These are phyloP conservation scores for Aleadryas rufinucha DNA, from an alignment of 2,113 vertebrate species.

Conservation along the genomic window DNA sequence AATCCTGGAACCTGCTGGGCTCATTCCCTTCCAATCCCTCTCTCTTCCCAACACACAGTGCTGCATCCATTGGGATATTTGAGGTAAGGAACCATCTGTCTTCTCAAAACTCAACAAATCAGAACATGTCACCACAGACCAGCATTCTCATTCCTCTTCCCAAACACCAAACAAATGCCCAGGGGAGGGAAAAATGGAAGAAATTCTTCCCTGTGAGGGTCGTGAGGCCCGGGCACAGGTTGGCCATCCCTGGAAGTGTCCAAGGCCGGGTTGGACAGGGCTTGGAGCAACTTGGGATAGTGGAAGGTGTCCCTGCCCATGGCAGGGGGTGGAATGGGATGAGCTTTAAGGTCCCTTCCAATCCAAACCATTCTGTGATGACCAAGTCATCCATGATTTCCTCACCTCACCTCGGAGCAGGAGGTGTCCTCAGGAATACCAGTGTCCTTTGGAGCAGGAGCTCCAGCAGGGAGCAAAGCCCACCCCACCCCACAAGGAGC, in stretches of 20 bases:
- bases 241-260: neutral
- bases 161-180: neutral
- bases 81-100: neutral
- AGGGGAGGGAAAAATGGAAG: neutral
- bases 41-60: neutral
- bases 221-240: neutral
- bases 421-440: neutral
- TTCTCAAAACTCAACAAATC: neutral
- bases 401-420: fast-evolving
- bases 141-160: neutral
- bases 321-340: neutral
- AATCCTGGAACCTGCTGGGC: neutral
- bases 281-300: neutral
- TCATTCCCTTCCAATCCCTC: neutral
- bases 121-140: neutral
- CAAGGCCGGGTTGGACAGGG: fast-evolving
- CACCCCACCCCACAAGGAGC: fast-evolving
- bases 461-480: neutral
- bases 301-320: neutral
- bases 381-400: neutral
- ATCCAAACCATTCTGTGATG: fast-evolving
- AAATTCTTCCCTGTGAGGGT: neutral
- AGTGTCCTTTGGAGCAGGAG: neutral
- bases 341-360: neutral
- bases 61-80: fast-evolving